Conservation (phyloP, 2,797 vertebrate genomes). For the Limnodromus scolopaceus region DNA sequence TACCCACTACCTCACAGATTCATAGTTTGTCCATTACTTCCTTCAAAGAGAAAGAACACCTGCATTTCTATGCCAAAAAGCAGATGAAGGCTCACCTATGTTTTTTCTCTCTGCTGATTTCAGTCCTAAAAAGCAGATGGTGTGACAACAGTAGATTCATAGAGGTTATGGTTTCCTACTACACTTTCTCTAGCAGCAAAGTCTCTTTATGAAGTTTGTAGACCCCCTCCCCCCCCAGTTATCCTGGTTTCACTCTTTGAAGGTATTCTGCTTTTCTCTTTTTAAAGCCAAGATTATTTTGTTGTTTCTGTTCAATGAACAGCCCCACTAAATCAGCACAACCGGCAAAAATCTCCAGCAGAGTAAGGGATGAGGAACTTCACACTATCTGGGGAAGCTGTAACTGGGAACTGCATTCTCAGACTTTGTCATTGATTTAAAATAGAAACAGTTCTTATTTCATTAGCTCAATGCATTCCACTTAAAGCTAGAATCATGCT, state of each 20-base stretch:
- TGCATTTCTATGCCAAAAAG: background rate
- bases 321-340: background rate
- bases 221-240: accelerated
- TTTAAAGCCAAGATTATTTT: background rate
- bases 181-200: background rate
- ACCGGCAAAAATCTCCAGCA: background rate
- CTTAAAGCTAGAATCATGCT: background rate
- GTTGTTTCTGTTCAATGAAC: background rate
- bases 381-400: background rate
- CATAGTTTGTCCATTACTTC: background rate
- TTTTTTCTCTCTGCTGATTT: background rate
- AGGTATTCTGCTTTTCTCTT: background rate
- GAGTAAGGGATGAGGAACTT: background rate
- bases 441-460: background rate
- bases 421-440: background rate
- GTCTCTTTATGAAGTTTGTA: background rate
- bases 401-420: background rate
- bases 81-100: background rate
- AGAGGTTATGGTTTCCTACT: background rate
- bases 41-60: slow-evolving; percentile 10
- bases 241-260: background rate
- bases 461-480: background rate
- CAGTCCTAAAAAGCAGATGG: background rate
- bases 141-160: background rate
- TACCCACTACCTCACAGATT: slow-evolving; percentile 19